Evolutionary conservation across 64 coral and sea anemone species (phyloP).

Genomic region (Dendrophyllia cribrosa): DNA sequence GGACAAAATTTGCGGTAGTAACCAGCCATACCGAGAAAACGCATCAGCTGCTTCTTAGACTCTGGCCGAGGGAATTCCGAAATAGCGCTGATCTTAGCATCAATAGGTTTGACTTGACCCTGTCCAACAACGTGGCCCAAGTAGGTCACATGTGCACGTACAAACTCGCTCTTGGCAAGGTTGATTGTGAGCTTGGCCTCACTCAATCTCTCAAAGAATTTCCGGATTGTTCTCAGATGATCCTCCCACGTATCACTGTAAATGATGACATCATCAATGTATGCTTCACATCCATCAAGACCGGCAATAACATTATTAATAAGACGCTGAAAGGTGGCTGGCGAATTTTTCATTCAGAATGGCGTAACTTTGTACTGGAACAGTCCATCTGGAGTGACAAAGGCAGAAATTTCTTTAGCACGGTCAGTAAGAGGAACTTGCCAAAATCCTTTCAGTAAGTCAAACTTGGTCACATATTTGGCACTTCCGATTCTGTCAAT

Average conservation of each 20-base stretch:
- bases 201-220: conserved; percentile 13
- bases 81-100: too few species aligned
- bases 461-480: conserved; percentile 27
- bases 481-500: conserved; percentile 5
- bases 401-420: conserved; percentile 25
- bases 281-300: conserved; percentile 32
- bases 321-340: conserved; percentile 29
- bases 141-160: not conserved
- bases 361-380: conserved; percentile 11
- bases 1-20: too few species aligned
- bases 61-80: too few species aligned
- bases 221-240: conserved; percentile 9
- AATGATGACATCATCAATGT: conserved; percentile 41
- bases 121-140: not conserved
- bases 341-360: conserved; percentile 47
- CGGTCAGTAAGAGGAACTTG: not conserved
- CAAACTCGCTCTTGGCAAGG: conserved; percentile 24
- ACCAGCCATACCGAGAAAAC: too few species aligned
- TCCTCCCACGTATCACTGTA: conserved; percentile 24
- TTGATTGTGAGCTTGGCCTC: conserved; percentile 31
- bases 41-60: too few species aligned
- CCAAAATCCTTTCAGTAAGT: conserved; percentile 36
- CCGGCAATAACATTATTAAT: conserved; percentile 27
- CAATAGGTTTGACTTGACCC: too few species aligned
- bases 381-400: too few species aligned